Base-by-base conservation (phyloP, 2,797 vertebrate genomes). In the Urosaurus nigricauda region DNA sequence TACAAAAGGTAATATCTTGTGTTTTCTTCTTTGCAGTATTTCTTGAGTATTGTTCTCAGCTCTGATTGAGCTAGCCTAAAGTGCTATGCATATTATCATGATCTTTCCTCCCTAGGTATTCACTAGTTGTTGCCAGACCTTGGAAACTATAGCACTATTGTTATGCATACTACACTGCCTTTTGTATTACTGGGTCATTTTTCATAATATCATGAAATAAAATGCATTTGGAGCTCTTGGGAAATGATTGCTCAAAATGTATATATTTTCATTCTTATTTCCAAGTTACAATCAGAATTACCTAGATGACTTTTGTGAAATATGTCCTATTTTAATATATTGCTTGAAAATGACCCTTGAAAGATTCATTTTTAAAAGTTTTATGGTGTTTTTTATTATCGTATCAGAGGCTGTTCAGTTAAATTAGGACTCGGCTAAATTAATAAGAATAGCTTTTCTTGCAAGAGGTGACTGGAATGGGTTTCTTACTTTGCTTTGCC, bases 171-270 rank as follows among this genome's bases (percentile, higher is more conserved):
- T 58, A 81, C 81, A 85, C 89, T 88, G 79, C 53, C 87, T 11
- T 86, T 87, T 90, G 43, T 51, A 3, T 88, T 87, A 93, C 79
- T 58, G 60, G 86, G 47, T 92, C 88, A 94, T 92, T 93, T 95
- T 93, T 88, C 90, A 92, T 92, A 90, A 88, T 58, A 63, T 8
- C 51, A 1, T 90, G 84, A 92, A 94, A 47, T 89, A 86, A 87
- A 90, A 56, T 32, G 21, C 65, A 12, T 90, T 93, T 90, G 88
- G 35, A 91, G 84, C 79, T 56, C 88, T 85, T 47, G 70, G 32
- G 70, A 88, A 92, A 0, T 86, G 85, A 80, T 89, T 87, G 35
- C 16, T 21, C 79, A 51, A 92, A 90, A 94, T 88, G 47, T 37
- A 29, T 51, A 83, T 88, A 88, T 91, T 35, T 90, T 32, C 29